phyloP scores from a whole-genome alignment of 2,113 vertebrate genomes.

The Phrynosoma platyrhinos region DNA sequence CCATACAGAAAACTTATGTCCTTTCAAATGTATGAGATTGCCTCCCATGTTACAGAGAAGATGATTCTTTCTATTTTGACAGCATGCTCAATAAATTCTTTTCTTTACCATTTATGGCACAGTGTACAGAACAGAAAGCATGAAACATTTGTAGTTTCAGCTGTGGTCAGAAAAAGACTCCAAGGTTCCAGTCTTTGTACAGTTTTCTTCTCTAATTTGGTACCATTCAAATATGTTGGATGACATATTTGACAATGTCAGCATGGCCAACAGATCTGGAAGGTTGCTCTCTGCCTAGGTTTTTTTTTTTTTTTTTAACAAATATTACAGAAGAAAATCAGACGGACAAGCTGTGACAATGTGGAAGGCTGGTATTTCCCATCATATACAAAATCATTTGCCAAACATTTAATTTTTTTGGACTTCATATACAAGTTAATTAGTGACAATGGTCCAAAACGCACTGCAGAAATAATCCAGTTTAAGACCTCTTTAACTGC shows the following conservation, averaged over 20 bases:
- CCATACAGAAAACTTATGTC: too few relatives aligned
- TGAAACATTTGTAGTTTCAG: background rate
- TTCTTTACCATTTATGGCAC: background rate
- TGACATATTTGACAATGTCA: background rate
- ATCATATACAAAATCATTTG: background rate
- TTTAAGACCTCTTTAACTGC: too few relatives aligned
- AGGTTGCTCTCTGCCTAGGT: background rate
- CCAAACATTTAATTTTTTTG: background rate
- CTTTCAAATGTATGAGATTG: background rate
- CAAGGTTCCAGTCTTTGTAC: background rate
- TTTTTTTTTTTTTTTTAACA: too few relatives aligned
- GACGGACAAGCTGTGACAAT: background rate
- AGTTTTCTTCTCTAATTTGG: background rate
- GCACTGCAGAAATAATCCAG: background rate
- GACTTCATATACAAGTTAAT: background rate
- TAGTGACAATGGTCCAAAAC: background rate
- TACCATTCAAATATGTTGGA: background rate
- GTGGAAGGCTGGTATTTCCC: background rate
- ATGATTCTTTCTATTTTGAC: background rate
- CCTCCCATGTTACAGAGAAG: background rate
- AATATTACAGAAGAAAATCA: slow-evolving; percentile 1
- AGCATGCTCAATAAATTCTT: background rate
- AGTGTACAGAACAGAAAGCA: background rate
- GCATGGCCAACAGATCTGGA: background rate
- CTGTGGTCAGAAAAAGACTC: background rate